Evolutionary conservation across 2,888 invertebrate species (phyloP), one percentile per base, ranked within the genome.

Genomic region (Rotaria magnacalcarata): DNA sequence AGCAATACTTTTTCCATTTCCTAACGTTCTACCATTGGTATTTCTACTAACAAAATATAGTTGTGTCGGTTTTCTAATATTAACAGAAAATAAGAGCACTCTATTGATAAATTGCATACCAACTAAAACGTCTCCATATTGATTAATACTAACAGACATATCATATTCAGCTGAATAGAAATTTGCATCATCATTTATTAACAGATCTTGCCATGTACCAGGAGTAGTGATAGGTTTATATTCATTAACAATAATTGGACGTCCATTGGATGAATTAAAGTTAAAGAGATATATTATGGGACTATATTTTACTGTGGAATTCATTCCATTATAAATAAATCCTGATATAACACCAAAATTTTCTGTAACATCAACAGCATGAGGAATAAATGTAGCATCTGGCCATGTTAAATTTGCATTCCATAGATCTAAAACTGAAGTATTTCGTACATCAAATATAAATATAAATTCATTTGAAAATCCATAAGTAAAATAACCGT

Each of bases 361-460:
- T 43, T 75, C 21, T 21, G 8, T 6, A 43, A 75, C 43, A 75
- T 75, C 75, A 43, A 75, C 75, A 75, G 41, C 43, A 75, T 75
- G 43, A 75, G 75, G 75, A 21, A 75, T 75, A 43, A 75, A 75
- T 24, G 75, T 21, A 21, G 21, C 24, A 75, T 75, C 75, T 41
- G 75, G 75, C 75, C 43, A 75, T 43, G 75, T 75, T 75, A 41
- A 43, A 75, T 43, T 75, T 75, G 21, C 75, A 75, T 19, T 43
- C 75, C 75, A 75, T 41, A 43, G 7, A 6, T 75, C 43, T 14
- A 75, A 4, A 27, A 6, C 16, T 16, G 75, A 19, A 7, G 75
- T 75, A 75, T 75, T 75, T 75, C 43, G 75, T 75, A 24, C 41
- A 75, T 75, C 43, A 75, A 75, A 75, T 19, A 75, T 41, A 75